Evolutionary conservation across 2,888 invertebrate species (phyloP).

Genomic region (Amiota communis): DNA sequence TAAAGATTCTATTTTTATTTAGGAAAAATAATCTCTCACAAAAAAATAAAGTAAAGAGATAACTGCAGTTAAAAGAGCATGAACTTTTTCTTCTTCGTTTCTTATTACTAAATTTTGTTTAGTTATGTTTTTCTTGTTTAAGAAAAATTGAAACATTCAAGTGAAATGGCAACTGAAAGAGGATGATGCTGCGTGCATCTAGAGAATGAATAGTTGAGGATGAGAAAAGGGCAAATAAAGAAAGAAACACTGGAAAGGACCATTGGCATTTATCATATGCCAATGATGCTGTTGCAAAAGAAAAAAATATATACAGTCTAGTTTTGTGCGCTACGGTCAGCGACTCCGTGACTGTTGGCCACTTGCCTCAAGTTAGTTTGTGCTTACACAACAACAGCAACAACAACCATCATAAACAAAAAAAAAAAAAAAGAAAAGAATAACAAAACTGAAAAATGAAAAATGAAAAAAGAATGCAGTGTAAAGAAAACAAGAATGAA

Average conservation of each 20-base stretch:
- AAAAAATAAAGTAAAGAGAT: no score
- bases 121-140: no score
- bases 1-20: no score
- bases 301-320: neutral
- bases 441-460: neutral
- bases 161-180: neutral
- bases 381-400: neutral
- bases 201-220: no score
- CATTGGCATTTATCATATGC: slow-evolving; percentile 17
- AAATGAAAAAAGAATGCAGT: neutral
- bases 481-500: neutral
- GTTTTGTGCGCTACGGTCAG: slow-evolving; percentile 8
- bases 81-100: no score
- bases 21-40: no score
- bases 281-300: neutral
- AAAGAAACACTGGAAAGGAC: neutral
- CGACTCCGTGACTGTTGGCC: neutral
- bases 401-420: neutral
- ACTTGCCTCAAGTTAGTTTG: neutral
- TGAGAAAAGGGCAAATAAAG: no score
- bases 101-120: no score
- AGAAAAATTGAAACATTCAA: slow-evolving; percentile 13
- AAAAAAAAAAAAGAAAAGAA: neutral
- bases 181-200: no score
- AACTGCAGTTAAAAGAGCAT: no score